Evolutionary conservation across 2,888 invertebrate genomes (phyloP), one percentile per base, ranked within the genome.

Genomic region (Odontothrips loti): DNA sequence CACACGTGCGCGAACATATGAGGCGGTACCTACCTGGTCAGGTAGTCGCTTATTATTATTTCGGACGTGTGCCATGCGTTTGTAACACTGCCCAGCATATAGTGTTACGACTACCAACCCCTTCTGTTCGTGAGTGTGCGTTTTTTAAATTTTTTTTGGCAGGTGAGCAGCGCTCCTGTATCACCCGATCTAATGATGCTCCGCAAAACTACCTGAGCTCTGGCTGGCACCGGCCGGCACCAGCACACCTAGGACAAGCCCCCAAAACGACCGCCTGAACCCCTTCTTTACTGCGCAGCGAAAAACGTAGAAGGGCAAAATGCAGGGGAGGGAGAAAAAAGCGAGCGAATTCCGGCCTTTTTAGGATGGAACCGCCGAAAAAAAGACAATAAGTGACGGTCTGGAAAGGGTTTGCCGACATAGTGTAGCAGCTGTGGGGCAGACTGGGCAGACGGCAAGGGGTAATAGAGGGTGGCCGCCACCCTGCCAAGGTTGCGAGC

Each of bases 151-250:
- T 58, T 17, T 58, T 15, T 15, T 6, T 15, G 58, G 58, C 27
- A 75, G 23, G 23, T 10, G n/a, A 23, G 8, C 27, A 23, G 23
- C 68, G 1, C 68, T 1, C 12, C 68, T 75, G 68, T 75, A 75
- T 75, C 68, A 75, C 23, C 68, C 68, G 27, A 75, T 75, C 68
- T 75, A 75, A 75, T 75, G 68, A 75, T 75, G 68, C 27, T 75
- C 68, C 23, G 68, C 68, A 75, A 27, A 58, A 75, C 68, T 75
- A 75, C 68, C 68, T 75, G 68, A n/a, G n/a, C n/a, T n/a, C n/a
- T n/a, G 23, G 27, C 68, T 8, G 68, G 23, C n/a, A 2, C 68
- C 23, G 68, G 51, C 51, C 51, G 51, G 48, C 48, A 48, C 51
- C 20, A 10, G 34, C 34, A 43, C 34, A 43, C 34, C 34, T 43